Evolutionary conservation across 2,888 invertebrate species (phyloP), one percentile per base, ranked within the genome.

Genomic region (Tachystola acroxantha): DNA sequence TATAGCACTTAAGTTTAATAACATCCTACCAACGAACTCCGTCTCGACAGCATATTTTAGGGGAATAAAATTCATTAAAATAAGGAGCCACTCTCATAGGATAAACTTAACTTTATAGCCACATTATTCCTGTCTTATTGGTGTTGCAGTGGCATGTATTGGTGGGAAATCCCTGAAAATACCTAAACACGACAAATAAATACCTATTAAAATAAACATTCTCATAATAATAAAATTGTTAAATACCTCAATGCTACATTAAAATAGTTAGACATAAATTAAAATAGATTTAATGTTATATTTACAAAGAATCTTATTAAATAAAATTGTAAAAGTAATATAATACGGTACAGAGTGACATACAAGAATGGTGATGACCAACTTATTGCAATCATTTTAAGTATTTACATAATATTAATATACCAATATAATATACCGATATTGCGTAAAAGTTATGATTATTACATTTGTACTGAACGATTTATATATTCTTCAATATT

Each of bases 171-270:
- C 27, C 10, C 27, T 27, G 10, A 27, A 27, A 10, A n/a, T 74
- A 71, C 69, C 76, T 82, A 76, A 76, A 56, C 57, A 64, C 55
- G 49, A 70, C 62, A 64, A 78, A 82, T 84, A 84, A 84, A 82
- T 85, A 80, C 65, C 66, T 74, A 76, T 72, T 72, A 72, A 70
- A 80, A 78, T 75, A 77, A 72, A 63, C 70, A 75, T 73, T 70
- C 56, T 64, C 69, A 68, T 65, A 67, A 64, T 66, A 64, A 55
- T 34, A 44, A 64, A 53, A 61, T 66, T 71, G 74, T 79, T 78
- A 81, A 75, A 37, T 75, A 81, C 68, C 74, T 66, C 67, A 64
- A 30, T 30, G n/a, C 29, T 30, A 30, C 59, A 66, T 66, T 61
- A 67, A 63, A 67, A 69, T 24, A 22, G 60, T 70, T 74, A 70